A percentile compares a stretch with the other conserved stretches of the same genome.
phyloP scores from a whole-genome alignment of 2,888 invertebrate species.

The Embidobia sp. region DNA sequence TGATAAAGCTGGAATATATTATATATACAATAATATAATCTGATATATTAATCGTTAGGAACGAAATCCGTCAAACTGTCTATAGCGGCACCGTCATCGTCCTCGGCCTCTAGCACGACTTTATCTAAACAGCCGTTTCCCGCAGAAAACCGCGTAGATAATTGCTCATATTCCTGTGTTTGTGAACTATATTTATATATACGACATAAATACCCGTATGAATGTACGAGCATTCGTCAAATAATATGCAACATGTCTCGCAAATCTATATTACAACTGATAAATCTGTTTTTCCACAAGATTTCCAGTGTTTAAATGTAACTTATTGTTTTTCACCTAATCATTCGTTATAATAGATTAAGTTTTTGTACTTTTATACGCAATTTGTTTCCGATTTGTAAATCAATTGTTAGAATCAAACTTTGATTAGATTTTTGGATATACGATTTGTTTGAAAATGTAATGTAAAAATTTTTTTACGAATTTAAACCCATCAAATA shows the following conservation, averaged over 20 bases:
- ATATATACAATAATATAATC: slow-evolving; percentile 61
- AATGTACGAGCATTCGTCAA: slow-evolving; percentile 23
- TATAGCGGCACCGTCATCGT: slow-evolving; percentile 73
- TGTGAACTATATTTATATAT: slow-evolving; percentile 52
- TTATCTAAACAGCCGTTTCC: slow-evolving; percentile 72
- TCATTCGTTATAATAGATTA: too few species aligned
- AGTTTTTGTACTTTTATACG: too few species aligned
- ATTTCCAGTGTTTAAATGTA: too few species aligned
- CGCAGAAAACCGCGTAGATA: slow-evolving; percentile 68
- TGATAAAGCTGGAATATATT: too few species aligned
- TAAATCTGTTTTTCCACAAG: too few species aligned
- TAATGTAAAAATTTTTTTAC: too few species aligned
- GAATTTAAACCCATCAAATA: too few species aligned
- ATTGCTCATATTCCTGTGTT: slow-evolving; percentile 52
- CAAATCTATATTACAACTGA: slow-evolving; percentile 11
- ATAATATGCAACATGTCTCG: not conserved
- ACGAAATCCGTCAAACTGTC: slow-evolving; percentile 64
- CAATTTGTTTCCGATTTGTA: too few species aligned
- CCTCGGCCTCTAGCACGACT: slow-evolving; percentile 54
- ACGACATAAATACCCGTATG: slow-evolving; percentile 54
- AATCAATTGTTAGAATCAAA: too few species aligned
- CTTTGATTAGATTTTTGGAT: too few species aligned
- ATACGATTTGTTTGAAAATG: too few species aligned
- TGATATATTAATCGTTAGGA: slow-evolving; percentile 53
- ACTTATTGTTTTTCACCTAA: too few species aligned